phyloP scores from a whole-genome alignment of 2,888 invertebrate species.

The Plebejus anna region DNA sequence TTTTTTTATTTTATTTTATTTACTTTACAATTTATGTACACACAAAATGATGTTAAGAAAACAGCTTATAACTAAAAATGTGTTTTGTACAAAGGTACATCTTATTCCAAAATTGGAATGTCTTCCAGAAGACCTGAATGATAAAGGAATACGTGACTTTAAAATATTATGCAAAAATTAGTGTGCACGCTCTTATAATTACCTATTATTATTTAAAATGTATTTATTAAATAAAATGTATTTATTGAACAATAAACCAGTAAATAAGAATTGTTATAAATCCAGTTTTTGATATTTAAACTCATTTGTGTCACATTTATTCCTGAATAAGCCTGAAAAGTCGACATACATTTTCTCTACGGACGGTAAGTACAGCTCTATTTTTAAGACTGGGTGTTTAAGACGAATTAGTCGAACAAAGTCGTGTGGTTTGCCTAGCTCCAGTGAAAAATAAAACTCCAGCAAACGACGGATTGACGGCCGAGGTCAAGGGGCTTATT shows the following conservation, averaged over 20 bases:
- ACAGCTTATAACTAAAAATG: no score
- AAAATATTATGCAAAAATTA: no score
- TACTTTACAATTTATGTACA: no score
- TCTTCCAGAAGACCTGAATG: no score
- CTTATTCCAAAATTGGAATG: no score
- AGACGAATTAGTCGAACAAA: constrained; percentile 18
- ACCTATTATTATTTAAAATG: background rate
- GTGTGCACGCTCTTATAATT: no score
- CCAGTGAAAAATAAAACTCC: constrained; percentile 17
- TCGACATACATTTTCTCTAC: background rate
- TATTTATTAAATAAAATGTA: background rate
- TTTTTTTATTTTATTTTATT: background rate
- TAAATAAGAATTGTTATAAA: background rate
- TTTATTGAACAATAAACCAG: background rate
- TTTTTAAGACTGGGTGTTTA: background rate
- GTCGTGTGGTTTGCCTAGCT: constrained; percentile 17
- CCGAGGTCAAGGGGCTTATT: constrained; percentile 45
- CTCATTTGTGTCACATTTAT: background rate
- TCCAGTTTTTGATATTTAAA: background rate
- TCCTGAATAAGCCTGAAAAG: background rate
- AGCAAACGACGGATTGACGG: constrained; percentile 34
- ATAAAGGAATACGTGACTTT: no score
- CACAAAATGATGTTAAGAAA: no score
- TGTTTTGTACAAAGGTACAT: no score
- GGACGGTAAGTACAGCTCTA: constrained; percentile 5